Conservation (phyloP, 2,113 vertebrate genomes). For the Otus sunia region DNA sequence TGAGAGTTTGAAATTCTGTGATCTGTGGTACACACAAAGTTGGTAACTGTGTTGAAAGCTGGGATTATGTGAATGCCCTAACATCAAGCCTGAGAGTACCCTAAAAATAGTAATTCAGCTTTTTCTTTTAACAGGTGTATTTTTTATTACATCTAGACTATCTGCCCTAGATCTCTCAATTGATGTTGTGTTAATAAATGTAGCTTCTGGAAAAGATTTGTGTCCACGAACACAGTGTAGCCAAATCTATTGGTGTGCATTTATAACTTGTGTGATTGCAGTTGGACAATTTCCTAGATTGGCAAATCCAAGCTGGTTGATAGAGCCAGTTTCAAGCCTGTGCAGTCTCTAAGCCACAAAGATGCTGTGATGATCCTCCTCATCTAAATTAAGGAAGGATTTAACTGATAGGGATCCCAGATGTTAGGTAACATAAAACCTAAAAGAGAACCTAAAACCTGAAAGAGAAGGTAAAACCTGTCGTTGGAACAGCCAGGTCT, state of each 20-base stretch:
- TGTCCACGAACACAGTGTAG: fast-evolving
- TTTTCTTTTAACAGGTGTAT: not conserved
- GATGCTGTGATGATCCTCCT: not conserved
- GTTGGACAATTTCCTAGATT: not conserved
- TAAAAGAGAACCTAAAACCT: not conserved
- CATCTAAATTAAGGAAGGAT: not conserved
- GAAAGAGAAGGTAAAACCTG: not conserved
- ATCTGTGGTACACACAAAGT: not conserved
- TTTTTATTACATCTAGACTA: not conserved
- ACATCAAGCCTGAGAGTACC: not conserved
- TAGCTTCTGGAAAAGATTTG: not conserved
- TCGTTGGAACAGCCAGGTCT: not conserved
- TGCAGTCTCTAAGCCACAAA: not conserved
- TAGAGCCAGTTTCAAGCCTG: not conserved
- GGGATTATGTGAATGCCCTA: not conserved
- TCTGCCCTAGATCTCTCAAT: not conserved
- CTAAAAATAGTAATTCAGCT: not conserved
- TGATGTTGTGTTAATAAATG: not conserved
- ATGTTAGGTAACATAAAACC: not conserved
- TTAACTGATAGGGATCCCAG: not conserved
- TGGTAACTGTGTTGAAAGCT: not conserved
- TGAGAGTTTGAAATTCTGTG: not conserved
- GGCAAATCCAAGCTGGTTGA: not conserved
- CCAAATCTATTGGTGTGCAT: not conserved
- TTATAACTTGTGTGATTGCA: not conserved